These are phyloP conservation scores for Carapus acus DNA, from an alignment of 2,797 vertebrate species.

Conservation along the genomic window DNA sequence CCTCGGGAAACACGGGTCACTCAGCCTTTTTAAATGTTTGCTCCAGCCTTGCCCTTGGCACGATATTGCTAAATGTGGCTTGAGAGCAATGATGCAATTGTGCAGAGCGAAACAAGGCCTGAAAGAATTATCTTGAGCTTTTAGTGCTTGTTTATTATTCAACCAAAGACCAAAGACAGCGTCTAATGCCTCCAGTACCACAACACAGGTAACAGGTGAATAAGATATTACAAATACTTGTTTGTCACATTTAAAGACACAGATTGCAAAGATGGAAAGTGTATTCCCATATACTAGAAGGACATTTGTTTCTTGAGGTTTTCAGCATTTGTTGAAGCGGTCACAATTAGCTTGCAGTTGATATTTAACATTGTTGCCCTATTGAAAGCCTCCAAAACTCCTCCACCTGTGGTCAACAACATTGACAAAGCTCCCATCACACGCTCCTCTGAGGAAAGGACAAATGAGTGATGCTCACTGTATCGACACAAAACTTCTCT, in stretches of 20 bases:
- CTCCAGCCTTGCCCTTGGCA: slow-evolving; percentile 26
- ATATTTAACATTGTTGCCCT: slow-evolving; percentile 31
- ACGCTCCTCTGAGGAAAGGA: slow-evolving; percentile 41
- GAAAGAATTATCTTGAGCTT: slow-evolving; percentile 45
- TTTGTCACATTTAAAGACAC: too few species aligned
- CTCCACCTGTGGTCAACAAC: slow-evolving; percentile 39
- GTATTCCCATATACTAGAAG: too few species aligned
- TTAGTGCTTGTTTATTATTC: slow-evolving; percentile 55
- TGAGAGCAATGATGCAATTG: slow-evolving; percentile 50
- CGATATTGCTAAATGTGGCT: slow-evolving; percentile 51
- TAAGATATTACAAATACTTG: slow-evolving; percentile 26
- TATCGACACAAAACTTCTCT: slow-evolving; percentile 57
- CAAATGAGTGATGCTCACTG: slow-evolving; percentile 53
- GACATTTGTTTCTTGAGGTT: slow-evolving; percentile 11
- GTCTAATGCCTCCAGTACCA: slow-evolving; percentile 38
- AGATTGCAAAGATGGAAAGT: too few species aligned
- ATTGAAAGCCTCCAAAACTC: neutral
- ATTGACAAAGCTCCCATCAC: slow-evolving; percentile 30
- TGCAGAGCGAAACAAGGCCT: slow-evolving; percentile 44
- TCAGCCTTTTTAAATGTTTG: slow-evolving; percentile 30
- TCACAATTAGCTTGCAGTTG: slow-evolving; percentile 1
- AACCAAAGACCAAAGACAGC: slow-evolving; percentile 44
- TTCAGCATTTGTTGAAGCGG: neutral
- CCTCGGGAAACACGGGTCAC: too few species aligned
- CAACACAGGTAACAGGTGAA: slow-evolving; percentile 22